Evolutionary conservation across 53 echinoderm and acorn worm species (phyloP), one percentile per base, ranked within the genome.

Genomic region (Glandiceps talaboti): DNA sequence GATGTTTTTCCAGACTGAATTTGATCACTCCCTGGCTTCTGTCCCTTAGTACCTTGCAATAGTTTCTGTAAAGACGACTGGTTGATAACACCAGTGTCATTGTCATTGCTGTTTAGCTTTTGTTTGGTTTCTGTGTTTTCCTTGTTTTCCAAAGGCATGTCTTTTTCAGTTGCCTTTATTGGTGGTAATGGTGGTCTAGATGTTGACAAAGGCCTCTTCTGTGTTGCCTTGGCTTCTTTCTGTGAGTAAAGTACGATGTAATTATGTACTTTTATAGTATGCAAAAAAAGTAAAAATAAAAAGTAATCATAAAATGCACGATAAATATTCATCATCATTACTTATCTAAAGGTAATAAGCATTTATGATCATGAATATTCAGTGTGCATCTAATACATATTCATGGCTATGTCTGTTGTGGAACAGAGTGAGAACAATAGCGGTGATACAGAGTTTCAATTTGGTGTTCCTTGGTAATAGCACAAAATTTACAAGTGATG

Each of bases 61-160:
- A 85, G 29, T 33, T 80, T 79, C 76, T 75, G 32, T 1, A 85
- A 33, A 25, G 80, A 74, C 25, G 85, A 80, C 31, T 33, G 80
- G 27, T 79, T 79, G 29, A 85, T 85, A 45, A 85, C 30, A 75
- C 79, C 85, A 80, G 80, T 76, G 26, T 85, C 79, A 30, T 80
- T 76, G 1, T 80, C 85, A 26, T 79, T 74, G 30, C 79, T 79
- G 74, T 33, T 26, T 76, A 79, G 79, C 64, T 75, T 80, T 27
- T 32, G 27, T 28, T 74, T 33, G 20, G 79, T 80, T 1, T n/a
- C 25, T 79, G 74, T 29, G 0, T 29, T 25, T 25, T 75, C 31
- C 30, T 75, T 80, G 27, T 73, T 74, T 27, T 76, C 80, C 27
- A 26, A 30, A 30, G 80, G 80, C 33, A 6, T 26, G 28, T 28